A percentile compares a stretch with the other conserved stretches of the same genome.
phyloP scores from a whole-genome alignment of 2,113 vertebrate species.

The Seriola aureovittata region DNA sequence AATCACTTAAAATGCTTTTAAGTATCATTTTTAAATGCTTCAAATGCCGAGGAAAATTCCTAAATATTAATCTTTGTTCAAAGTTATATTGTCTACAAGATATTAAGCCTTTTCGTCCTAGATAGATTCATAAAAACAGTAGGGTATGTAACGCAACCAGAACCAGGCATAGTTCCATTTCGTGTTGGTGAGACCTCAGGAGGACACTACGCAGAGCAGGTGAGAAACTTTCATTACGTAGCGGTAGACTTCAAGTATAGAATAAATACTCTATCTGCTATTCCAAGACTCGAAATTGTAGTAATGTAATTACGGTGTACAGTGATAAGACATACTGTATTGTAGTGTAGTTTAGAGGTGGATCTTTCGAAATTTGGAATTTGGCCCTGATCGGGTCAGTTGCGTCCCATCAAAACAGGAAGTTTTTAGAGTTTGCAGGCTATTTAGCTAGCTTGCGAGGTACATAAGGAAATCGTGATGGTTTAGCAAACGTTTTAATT shows the following conservation, averaged over 20 bases:
- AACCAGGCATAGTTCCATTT: neutral
- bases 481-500: neutral
- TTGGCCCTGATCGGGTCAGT: neutral
- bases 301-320: fast-evolving
- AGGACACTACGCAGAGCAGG: neutral
- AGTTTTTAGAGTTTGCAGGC: constrained; percentile 41
- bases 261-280: fast-evolving
- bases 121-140: too few species aligned
- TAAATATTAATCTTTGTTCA: too few species aligned
- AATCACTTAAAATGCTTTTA: neutral
- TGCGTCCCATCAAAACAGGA: constrained; percentile 69
- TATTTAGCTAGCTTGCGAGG: neutral
- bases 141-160: too few species aligned
- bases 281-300: fast-evolving
- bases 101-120: neutral
- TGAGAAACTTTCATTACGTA: neutral
- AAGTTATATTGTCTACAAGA: too few species aligned
- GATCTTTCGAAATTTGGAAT: neutral
- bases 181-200: neutral
- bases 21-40: neutral
- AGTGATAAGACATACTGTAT: too few species aligned
- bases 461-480: neutral
- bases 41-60: too few species aligned
- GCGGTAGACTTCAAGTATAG: fast-evolving
- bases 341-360: neutral